Base-by-base conservation (phyloP, 2,888 invertebrate genomes). In the Carterocephalus palaemon region DNA sequence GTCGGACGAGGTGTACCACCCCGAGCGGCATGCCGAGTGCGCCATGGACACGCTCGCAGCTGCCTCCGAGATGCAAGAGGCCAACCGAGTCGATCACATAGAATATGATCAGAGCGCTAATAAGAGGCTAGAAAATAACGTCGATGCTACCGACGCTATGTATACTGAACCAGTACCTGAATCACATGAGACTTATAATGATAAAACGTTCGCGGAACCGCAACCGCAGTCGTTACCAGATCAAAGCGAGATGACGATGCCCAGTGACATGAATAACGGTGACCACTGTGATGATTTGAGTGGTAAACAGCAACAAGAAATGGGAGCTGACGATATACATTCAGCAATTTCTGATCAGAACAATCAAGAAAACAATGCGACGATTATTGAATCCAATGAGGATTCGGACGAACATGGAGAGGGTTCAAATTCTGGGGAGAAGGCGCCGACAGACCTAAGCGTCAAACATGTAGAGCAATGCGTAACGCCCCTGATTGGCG, bases 391-490 rank as follows among this genome's bases (percentile, higher is more conserved):
- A 29, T 29, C 32, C 4, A 42, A 33, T 19, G 49, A 49, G 22
- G 48, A 51, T 10, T 40, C 49, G 4, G 43, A 38, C 29, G 43
- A 47, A 10, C 16, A 41, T 33, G 37, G 51, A n/a, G 51, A 57
- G 10, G 39, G 45, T 5, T 26, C 29, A 23, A 64, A 54, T 19
- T 60, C 62, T 52, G 88, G 85, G 31, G 88, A 88, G 45, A 70
- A 86, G 40, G 73, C 81, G 46, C 89, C 90, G 3, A 90, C 90
- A 6, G 90, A 91, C 71, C 65, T 91, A 56, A 88, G 88, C 61
- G 69, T 86, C 63, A 87, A 80, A 68, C 64, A 63, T 51, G 49
- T 62, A 1, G 69, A 72, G 7, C 62, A 86, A 67, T 76, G 62
- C 36, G 56, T 62, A 67, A 75, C 62, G 23, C 49, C 52, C 10